These are phyloP conservation scores for Phylloscopus trochilus DNA, from an alignment of 2,113 vertebrate genomes.

Conservation along the genomic window DNA sequence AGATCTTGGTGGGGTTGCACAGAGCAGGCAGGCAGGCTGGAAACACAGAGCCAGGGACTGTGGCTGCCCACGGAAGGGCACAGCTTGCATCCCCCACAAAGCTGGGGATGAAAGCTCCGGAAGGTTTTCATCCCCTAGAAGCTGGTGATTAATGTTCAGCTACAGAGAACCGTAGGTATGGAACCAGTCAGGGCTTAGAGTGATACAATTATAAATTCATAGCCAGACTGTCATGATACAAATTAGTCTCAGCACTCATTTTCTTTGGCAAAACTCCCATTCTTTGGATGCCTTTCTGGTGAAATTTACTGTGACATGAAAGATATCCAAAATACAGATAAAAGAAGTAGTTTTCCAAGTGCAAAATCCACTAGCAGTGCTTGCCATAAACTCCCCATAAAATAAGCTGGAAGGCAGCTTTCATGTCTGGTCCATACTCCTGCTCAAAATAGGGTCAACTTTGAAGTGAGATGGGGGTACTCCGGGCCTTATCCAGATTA, in stretches of 20 bases:
- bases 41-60: background rate
- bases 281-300: conserved; percentile 24
- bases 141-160: background rate
- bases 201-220: conserved; percentile 22
- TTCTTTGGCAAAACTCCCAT: conserved; percentile 43
- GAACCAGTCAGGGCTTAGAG: background rate
- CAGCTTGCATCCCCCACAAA: background rate
- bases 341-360: conserved; percentile 1
- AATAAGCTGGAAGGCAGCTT: background rate
- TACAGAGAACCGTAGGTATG: background rate
- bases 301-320: conserved; percentile 7
- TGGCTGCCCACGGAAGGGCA: background rate
- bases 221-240: conserved; percentile 36
- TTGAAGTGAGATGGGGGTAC: background rate
- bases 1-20: fast-evolving
- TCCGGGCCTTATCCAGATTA: background rate
- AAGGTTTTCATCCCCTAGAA: background rate
- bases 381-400: background rate
- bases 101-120: background rate
- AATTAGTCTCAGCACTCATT: conserved; percentile 24
- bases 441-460: background rate
- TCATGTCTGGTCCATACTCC: background rate
- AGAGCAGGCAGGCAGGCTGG: background rate
- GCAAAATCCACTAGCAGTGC: background rate
- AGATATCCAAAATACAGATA: conserved; percentile 35